Conservation (phyloP, 2,888 invertebrate species). For the Trimorus sp. region DNA sequence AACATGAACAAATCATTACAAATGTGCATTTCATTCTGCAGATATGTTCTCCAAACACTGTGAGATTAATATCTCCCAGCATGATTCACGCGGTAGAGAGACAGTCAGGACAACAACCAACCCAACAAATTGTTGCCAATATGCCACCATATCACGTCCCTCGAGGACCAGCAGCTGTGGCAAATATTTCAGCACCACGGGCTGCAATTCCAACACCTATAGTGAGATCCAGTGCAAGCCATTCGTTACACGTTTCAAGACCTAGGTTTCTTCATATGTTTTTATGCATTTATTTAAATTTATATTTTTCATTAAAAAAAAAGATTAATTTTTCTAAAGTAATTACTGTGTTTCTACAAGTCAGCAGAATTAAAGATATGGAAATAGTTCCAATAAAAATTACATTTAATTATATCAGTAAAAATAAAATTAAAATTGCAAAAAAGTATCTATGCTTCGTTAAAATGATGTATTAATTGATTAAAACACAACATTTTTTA, state of each 20-base stretch:
- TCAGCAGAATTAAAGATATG: too few relatives aligned
- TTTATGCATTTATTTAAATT: too few relatives aligned
- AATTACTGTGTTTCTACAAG: too few relatives aligned
- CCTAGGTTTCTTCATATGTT: conserved; percentile 38
- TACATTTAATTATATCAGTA: too few relatives aligned
- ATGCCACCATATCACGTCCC: conserved; percentile 82
- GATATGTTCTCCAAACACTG: conserved; percentile 77
- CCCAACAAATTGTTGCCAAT: conserved; percentile 79
- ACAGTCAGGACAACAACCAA: conserved; percentile 72
- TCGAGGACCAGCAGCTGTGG: conserved; percentile 88
- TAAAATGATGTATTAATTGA: too few relatives aligned
- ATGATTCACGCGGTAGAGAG: conserved; percentile 78
- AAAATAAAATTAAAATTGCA: too few relatives aligned
- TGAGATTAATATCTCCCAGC: conserved; percentile 78
- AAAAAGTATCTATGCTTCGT: too few relatives aligned
- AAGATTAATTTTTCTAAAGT: too few relatives aligned
- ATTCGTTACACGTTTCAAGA: conserved; percentile 76
- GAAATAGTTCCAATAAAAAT: too few relatives aligned
- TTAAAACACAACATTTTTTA: too few relatives aligned
- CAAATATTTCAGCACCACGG: conserved; percentile 88
- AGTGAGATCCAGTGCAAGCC: conserved; percentile 77
- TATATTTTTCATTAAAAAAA: too few relatives aligned
- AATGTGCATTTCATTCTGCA: conserved; percentile 58
- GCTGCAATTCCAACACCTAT: conserved; percentile 84
- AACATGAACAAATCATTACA: too few relatives aligned